Percentiles rank a stretch among this genome's conserved stretches.
Evolutionary conservation across 1,140 invertebrate species (phyloP).

Genomic region (Lysiphlebus fabarum): DNA sequence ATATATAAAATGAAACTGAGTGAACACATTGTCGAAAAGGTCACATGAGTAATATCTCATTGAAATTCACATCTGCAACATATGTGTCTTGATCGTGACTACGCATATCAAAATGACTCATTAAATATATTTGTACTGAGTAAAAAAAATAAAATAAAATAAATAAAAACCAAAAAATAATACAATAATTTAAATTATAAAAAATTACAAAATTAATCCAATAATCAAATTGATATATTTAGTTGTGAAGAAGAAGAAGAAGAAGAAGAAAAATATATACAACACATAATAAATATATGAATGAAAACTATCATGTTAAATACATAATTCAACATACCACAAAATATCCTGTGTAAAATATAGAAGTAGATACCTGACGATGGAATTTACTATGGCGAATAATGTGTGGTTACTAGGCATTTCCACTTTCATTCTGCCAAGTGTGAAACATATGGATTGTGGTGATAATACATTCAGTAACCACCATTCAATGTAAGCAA

Average conservation of each 20-base stretch:
- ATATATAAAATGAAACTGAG: background rate
- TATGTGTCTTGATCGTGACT: slow-evolving; percentile 10
- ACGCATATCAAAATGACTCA: background rate
- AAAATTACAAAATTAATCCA: too few species aligned
- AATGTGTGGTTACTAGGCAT: slow-evolving; percentile 13
- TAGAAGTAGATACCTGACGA: background rate
- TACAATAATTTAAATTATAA: too few species aligned
- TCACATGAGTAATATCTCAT: slow-evolving; percentile 7
- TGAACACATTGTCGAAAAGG: background rate
- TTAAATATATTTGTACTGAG: too few species aligned
- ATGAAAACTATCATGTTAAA: background rate
- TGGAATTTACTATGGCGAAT: slow-evolving; percentile 9
- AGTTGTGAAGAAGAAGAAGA: too few species aligned
- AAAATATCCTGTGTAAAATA: background rate
- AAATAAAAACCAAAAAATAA: too few species aligned
- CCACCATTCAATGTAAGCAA: background rate
- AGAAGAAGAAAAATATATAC: too few species aligned
- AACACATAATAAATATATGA: too few species aligned
- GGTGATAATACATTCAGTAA: background rate
- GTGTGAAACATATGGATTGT: slow-evolving; percentile 3
- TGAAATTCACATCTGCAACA: slow-evolving; percentile 4
- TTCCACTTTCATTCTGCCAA: slow-evolving; percentile 1
- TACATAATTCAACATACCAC: slow-evolving; percentile 8
- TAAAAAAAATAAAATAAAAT: too few species aligned
- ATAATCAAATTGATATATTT: too few species aligned